phyloP scores from a whole-genome alignment of 2,888 invertebrate genomes.

The Parochlus steinenii region DNA sequence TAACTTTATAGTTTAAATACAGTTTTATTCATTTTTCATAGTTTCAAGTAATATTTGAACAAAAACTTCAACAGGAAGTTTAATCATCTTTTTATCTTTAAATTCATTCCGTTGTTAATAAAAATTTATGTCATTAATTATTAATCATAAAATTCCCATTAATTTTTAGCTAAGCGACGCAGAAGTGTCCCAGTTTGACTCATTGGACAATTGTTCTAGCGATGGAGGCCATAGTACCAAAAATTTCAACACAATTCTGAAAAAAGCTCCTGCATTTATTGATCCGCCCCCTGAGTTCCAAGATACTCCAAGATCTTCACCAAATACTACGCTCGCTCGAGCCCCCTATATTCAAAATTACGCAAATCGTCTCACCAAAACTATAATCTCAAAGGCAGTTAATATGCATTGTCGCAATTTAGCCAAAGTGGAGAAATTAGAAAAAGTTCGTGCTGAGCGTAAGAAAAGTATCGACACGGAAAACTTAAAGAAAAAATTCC shows the following conservation, averaged over 20 bases:
- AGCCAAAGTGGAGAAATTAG: conserved; percentile 10
- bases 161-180: conserved; percentile 54
- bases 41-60: background rate
- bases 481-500: conserved; percentile 18
- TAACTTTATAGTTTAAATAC: too few relatives aligned
- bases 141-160: conserved; percentile 13
- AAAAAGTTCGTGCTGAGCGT: conserved; percentile 8
- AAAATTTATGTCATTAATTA: conserved; percentile 1
- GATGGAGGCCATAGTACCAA: conserved; percentile 63
- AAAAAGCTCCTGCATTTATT: conserved; percentile 55
- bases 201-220: conserved; percentile 52
- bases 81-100: background rate
- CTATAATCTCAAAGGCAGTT: conserved; percentile 17
- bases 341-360: conserved; percentile 18
- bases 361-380: conserved; percentile 15
- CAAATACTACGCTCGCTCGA: conserved; percentile 27
- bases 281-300: conserved; percentile 79
- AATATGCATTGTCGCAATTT: conserved; percentile 16
- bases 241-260: conserved; percentile 68
- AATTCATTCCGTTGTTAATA: background rate
- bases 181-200: conserved; percentile 65
- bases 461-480: conserved; percentile 8
- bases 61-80: background rate
- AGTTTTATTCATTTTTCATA: background rate
- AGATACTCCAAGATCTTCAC: conserved; percentile 25